Percentiles rank a stretch among this genome's conserved stretches.
Evolutionary conservation across 2,797 vertebrate species (phyloP).

Genomic region (Alca torda): DNA sequence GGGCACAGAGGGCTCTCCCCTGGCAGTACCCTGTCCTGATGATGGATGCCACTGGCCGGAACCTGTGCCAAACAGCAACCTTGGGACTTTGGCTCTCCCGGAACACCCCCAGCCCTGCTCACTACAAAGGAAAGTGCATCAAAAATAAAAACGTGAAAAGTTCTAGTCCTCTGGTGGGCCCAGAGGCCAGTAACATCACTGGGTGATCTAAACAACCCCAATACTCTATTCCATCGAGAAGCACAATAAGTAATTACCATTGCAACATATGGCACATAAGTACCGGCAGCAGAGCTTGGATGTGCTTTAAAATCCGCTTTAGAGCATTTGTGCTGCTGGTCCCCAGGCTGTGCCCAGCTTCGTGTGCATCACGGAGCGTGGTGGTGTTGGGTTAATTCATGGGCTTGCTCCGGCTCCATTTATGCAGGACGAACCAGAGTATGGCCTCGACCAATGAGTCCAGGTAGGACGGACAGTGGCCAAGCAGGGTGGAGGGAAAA

Average conservation of each 20-base stretch:
- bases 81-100: background rate
- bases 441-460: rapidly evolving
- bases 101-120: background rate
- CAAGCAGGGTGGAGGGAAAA: background rate
- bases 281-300: background rate
- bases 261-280: background rate
- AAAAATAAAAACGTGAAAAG: background rate
- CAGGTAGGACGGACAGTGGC: background rate
- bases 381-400: background rate
- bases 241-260: background rate
- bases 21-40: rapidly evolving
- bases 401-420: background rate
- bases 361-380: rapidly evolving
- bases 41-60: rapidly evolving
- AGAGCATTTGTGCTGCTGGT: background rate
- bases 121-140: background rate
- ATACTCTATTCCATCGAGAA: background rate
- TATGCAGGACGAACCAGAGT: background rate
- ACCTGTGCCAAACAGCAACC: background rate
- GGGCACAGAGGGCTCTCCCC: background rate
- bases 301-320: background rate
- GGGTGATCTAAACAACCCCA: background rate
- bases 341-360: background rate
- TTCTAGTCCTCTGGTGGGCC: background rate
- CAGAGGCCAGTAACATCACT: background rate